Evolutionary conservation across 2,888 invertebrate species (phyloP), one percentile per base, ranked within the genome.

Genomic region (Pachydiplax longipennis): DNA sequence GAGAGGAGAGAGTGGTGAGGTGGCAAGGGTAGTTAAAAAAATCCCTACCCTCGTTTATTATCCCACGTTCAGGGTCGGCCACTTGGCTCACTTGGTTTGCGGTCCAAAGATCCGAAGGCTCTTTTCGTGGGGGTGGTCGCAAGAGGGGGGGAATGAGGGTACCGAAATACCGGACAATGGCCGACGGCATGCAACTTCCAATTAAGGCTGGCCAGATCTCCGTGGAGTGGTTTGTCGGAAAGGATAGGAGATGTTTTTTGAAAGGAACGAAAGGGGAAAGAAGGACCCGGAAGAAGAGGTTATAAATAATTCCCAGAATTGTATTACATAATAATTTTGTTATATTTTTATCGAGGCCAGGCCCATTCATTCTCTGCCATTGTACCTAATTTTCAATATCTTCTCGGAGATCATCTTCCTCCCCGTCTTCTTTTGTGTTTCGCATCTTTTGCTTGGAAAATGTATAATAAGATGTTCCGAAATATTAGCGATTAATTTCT

Each of bases 41-140:
- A 18, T 18, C 35, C 65, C 37, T 40, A n/a, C 61, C 87, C 37
- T 65, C 87, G 37, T 65, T 87, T 61, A 87, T 87, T 65, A 87
- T 87, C 87, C 61, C 37, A 18, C 37, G 83, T 18, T 53, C 31
- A 22, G 12, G 82, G 18, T 35, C 35, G 61, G 37, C 61, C 65
- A 65, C 87, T 87, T 65, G 87, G 87, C 37, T 83, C 83, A 83
- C 83, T 83, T 58, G 83, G 31, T 83, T 87, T 87, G 87, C 87
- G 87, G 87, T 87, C 87, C 87, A 87, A 40, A 40, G 61, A 61
- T 35, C 61, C n/a, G 37, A 87, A 83, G 35, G 31, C 12, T 15
- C 25, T 18, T 22, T 22, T 15, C 15, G 35, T 31, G 61, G 61
- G 37, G 61, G 73, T 25, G 31, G 73, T 73, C 73, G 73, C 31